A percentile compares a stretch with the other conserved stretches of the same genome.
Evolutionary conservation across 2,888 invertebrate genomes (phyloP).

Genomic region (Epistrophe eligans): DNA sequence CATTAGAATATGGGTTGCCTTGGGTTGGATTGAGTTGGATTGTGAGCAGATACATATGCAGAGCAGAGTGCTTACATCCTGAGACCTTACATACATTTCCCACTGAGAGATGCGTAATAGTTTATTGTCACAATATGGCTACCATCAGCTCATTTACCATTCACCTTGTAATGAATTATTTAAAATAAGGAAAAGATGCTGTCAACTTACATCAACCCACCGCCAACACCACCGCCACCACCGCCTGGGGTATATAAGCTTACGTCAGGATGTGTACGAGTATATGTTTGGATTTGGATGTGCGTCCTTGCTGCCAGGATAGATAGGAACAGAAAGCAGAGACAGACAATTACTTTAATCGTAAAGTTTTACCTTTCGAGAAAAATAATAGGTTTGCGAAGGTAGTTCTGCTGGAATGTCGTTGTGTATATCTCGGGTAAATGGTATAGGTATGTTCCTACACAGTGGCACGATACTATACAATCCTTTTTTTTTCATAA

Average conservation of each 20-base stretch:
- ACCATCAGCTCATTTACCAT: conserved; percentile 23
- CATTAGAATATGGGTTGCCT: conserved; percentile 58
- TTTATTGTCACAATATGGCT: conserved; percentile 60
- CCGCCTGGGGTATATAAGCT: neutral
- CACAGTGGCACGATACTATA: conserved; percentile 3
- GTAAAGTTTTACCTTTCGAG: conserved; percentile 55
- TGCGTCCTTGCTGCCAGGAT: conserved; percentile 32
- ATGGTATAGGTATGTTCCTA: neutral
- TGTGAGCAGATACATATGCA: neutral
- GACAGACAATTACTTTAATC: conserved; percentile 54
- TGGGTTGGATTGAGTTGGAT: neutral
- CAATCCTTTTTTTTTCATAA: conserved; percentile 59
- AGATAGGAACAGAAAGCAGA: conserved; percentile 22
- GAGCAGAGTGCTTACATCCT: neutral
- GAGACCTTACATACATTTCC: neutral
- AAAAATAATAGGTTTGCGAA: conserved; percentile 39
- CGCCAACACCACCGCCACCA: too few relatives aligned
- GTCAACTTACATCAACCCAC: conserved; percentile 53
- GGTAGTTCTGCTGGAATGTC: conserved; percentile 21
- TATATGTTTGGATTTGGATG: neutral
- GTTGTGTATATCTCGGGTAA: neutral
- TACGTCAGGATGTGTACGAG: neutral
- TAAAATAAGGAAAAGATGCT: conserved; percentile 56
- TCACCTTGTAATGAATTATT: conserved; percentile 63
- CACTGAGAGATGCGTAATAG: conserved; percentile 30